Conservation (phyloP, 1,140 invertebrate species). For the Neotoxoptera formosana region DNA sequence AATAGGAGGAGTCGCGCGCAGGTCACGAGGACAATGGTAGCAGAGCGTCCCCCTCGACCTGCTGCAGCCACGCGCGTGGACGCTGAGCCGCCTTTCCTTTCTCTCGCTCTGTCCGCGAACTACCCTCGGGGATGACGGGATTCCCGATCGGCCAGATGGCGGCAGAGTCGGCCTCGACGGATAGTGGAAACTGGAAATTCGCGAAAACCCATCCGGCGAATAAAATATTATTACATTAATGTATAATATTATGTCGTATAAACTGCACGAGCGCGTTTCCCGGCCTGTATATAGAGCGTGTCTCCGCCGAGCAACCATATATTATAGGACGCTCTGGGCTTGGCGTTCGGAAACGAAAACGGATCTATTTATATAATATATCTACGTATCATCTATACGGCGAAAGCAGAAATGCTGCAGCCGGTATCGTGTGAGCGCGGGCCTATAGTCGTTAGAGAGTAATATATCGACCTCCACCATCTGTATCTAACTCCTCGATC, state of each 20-base stretch:
- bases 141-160: neutral
- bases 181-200: neutral
- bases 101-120: constrained; percentile 45
- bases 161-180: neutral
- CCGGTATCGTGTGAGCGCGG: too few species aligned
- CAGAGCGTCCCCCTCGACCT: neutral
- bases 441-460: too few species aligned
- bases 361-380: too few species aligned
- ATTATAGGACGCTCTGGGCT: neutral
- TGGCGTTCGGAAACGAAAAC: too few species aligned
- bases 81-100: neutral
- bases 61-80: neutral
- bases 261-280: too few species aligned
- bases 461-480: too few species aligned
- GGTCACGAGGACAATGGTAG: neutral
- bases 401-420: too few species aligned
- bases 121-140: neutral
- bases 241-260: neutral
- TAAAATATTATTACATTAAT: neutral
- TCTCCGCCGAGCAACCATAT: neutral
- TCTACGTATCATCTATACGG: too few species aligned
- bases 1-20: constrained; percentile 6
- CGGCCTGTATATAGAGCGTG: neutral
- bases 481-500: too few species aligned
- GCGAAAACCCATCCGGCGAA: neutral